These are phyloP conservation scores for Onthophagus sagittarius DNA, from an alignment of 2,888 invertebrate species.

Conservation along the genomic window DNA sequence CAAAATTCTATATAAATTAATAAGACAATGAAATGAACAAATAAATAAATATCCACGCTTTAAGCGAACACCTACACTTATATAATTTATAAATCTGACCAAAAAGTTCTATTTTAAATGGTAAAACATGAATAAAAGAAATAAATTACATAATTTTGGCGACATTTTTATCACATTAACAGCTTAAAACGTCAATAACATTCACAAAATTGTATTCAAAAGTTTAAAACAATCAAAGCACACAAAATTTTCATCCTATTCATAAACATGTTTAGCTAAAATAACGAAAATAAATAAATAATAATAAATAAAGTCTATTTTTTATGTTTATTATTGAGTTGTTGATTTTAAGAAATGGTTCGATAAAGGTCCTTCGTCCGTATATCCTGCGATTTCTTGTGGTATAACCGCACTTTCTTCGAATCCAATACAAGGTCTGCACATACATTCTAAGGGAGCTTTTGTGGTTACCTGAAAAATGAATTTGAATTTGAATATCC, in stretches of 20 bases:
- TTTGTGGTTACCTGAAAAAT: constrained; percentile 76
- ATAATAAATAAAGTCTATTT: neutral
- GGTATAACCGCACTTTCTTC: constrained; percentile 86
- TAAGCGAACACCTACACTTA: neutral
- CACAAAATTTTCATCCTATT: neutral
- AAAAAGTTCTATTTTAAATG: neutral
- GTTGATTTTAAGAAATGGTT: constrained; percentile 74
- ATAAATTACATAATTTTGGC: neutral
- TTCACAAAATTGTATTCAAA: neutral
- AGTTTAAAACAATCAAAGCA: neutral
- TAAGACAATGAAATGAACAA: neutral
- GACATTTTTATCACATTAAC: neutral
- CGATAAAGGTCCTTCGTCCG: constrained; percentile 76
- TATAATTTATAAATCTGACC: neutral
- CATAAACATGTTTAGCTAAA: neutral
- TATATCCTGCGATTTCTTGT: constrained; percentile 84
- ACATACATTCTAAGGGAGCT: constrained; percentile 91
- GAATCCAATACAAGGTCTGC: constrained; percentile 84
- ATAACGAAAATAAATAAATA: neutral
- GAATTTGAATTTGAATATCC: constrained; percentile 19
- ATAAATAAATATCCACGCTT: neutral
- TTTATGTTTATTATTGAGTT: constrained; percentile 48
- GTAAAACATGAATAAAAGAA: neutral
- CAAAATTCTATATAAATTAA: neutral
- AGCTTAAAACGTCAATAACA: constrained; percentile 4